These are phyloP conservation scores for Embiotoca jacksoni DNA, from an alignment of 2,113 vertebrate species.

Conservation along the genomic window DNA sequence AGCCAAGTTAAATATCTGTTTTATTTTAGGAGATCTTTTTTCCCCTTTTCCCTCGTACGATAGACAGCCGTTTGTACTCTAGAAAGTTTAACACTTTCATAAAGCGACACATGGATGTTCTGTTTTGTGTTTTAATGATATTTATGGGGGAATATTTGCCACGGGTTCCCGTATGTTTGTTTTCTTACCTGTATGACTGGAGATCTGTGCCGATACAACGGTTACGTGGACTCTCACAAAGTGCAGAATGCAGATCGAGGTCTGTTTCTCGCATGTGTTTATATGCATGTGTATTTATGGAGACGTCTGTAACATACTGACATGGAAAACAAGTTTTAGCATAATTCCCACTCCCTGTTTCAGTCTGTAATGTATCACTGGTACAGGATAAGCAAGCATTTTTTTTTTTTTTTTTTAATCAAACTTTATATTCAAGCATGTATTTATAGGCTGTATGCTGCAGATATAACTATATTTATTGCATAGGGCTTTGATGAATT, in stretches of 20 bases:
- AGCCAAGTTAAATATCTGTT: conserved; percentile 87
- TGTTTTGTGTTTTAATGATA: conserved; percentile 72
- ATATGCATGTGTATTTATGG: background rate
- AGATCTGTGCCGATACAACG: conserved; percentile 46
- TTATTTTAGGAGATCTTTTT: conserved; percentile 80
- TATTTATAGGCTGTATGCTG: background rate
- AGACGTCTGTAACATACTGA: conserved; percentile 1
- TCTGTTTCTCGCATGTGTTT: conserved; percentile 27
- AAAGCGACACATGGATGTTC: conserved; percentile 72
- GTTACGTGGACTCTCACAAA: conserved; percentile 26
- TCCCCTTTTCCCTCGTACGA: conserved; percentile 45
- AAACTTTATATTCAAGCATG: background rate
- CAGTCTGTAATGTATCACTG: background rate
- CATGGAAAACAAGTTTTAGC: background rate
- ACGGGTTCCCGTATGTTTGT: conserved; percentile 42
- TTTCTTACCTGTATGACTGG: conserved; percentile 52
- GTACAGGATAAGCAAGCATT: background rate
- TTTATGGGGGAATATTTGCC: conserved; percentile 68
- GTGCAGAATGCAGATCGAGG: conserved; percentile 22
- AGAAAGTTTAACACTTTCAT: conserved; percentile 72
- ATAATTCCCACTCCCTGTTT: background rate
- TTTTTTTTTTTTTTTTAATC: background rate
- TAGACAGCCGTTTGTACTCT: conserved; percentile 75
- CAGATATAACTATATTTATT: background rate
- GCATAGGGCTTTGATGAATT: background rate